Evolutionary conservation across 2,797 vertebrate species (phyloP).

Genomic region (Anableps anableps): DNA sequence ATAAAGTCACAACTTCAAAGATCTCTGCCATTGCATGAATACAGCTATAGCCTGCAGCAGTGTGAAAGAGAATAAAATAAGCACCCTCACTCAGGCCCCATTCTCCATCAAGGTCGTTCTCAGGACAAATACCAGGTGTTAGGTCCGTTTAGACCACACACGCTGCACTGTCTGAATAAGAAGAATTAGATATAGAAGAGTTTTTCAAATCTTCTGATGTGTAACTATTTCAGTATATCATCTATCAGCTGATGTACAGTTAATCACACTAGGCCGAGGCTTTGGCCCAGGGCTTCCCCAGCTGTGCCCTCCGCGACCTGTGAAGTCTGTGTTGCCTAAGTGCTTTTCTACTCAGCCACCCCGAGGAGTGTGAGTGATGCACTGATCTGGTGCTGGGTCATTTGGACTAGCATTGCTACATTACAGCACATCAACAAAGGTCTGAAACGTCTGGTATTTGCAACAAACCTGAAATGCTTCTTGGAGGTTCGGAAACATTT

Average conservation of each 20-base stretch:
- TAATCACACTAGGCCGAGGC: conserved; percentile 67
- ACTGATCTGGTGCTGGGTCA: conserved; percentile 75
- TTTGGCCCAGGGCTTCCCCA: conserved; percentile 64
- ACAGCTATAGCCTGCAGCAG: conserved; percentile 92
- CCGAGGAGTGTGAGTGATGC: conserved; percentile 62
- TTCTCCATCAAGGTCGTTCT: conserved; percentile 93
- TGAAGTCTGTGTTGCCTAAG: conserved; percentile 64
- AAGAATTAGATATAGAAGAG: conserved; percentile 26
- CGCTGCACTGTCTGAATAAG: conserved; percentile 47
- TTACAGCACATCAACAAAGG: conserved; percentile 51
- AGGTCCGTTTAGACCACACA: conserved; percentile 66
- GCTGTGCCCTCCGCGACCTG: conserved; percentile 72
- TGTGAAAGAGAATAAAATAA: conserved; percentile 89
- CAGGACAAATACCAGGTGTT: conserved; percentile 92
- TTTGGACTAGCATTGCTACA: conserved; percentile 54
- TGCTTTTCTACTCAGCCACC: conserved; percentile 66
- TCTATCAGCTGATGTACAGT: conserved; percentile 64
- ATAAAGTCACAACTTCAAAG: conserved; percentile 99
- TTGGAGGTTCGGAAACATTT: conserved; percentile 33
- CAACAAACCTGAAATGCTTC: conserved; percentile 37
- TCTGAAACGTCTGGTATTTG: conserved; percentile 44
- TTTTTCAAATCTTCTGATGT: conserved; percentile 52
- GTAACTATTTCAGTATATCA: conserved; percentile 54
- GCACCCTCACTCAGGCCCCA: conserved; percentile 84
- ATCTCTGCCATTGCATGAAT: conserved; percentile 97